Percentiles rank a stretch among this genome's conserved stretches.
Evolutionary conservation across 2,888 invertebrate species (phyloP).

Genomic region (Chrysodeixis includens): DNA sequence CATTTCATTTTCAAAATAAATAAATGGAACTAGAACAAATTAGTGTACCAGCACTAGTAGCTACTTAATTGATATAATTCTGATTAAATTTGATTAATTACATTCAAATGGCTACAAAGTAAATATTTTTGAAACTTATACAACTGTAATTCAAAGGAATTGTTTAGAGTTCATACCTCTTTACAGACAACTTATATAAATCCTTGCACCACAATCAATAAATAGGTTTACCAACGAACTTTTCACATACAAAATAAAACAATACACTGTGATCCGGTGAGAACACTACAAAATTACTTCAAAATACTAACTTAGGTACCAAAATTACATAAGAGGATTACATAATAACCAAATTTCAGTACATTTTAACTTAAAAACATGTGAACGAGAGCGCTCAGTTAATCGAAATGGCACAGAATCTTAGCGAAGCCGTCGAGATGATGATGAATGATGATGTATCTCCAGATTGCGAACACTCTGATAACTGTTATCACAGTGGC

Average conservation of each 20-base stretch:
- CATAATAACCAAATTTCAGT: slow-evolving; percentile 44
- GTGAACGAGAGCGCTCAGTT: slow-evolving; percentile 63
- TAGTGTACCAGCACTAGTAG: not conserved
- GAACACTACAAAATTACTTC: slow-evolving; percentile 22
- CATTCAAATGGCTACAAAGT: not conserved
- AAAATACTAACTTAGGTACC: slow-evolving; percentile 17
- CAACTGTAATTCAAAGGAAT: not conserved
- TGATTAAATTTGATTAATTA: not conserved
- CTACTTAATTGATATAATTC: not conserved
- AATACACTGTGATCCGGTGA: not conserved
- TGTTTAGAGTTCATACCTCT: not conserved
- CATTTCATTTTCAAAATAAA: slow-evolving; percentile 18
- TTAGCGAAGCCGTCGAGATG: slow-evolving; percentile 75
- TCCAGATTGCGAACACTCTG: slow-evolving; percentile 68
- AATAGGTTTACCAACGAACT: not conserved
- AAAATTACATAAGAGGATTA: slow-evolving; percentile 44
- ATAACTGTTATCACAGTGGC: slow-evolving; percentile 67
- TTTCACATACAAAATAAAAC: not conserved
- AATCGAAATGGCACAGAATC: slow-evolving; percentile 72
- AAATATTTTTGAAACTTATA: not conserved
- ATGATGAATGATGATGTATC: slow-evolving; percentile 86
- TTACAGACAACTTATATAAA: not conserved
- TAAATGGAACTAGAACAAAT: not conserved
- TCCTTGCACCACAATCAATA: not conserved
- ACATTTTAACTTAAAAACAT: slow-evolving; percentile 30